Percentiles rank a stretch among this genome's conserved stretches.
Evolutionary conservation across 2,888 invertebrate species (phyloP).

Genomic region (Lycocerus yunnanus): DNA sequence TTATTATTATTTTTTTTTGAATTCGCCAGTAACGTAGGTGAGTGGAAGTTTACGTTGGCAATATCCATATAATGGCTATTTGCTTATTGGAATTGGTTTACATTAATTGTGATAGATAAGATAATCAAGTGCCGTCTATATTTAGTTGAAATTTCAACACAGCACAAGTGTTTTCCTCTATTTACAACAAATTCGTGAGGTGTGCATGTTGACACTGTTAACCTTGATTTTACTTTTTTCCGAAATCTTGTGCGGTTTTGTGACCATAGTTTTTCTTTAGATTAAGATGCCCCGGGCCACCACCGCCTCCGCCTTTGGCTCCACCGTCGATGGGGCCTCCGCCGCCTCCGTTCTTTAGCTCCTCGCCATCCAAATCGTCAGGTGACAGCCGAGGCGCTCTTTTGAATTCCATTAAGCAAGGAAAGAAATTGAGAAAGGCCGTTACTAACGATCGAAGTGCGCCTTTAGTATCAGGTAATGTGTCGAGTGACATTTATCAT

Average conservation of each 20-base stretch:
- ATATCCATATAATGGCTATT: slow-evolving; percentile 14
- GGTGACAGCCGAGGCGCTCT: slow-evolving; percentile 70
- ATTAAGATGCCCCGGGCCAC: slow-evolving; percentile 60
- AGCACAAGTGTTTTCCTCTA: neutral
- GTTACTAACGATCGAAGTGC: slow-evolving; percentile 91
- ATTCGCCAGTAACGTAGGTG: slow-evolving; percentile 20
- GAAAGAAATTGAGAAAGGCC: slow-evolving; percentile 80
- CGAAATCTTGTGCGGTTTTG: neutral
- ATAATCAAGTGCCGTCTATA: slow-evolving; percentile 5
- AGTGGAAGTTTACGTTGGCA: slow-evolving; percentile 28
- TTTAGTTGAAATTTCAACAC: neutral
- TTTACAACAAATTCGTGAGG: neutral
- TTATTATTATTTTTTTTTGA: slow-evolving; percentile 12
- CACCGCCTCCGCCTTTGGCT: slow-evolving; percentile 69
- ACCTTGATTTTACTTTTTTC: neutral
- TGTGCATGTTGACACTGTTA: neutral
- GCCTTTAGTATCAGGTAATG: slow-evolving; percentile 64
- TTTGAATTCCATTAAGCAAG: slow-evolving; percentile 82
- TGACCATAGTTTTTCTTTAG: neutral
- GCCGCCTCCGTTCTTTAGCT: slow-evolving; percentile 61
- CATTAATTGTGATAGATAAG: slow-evolving; percentile 17
- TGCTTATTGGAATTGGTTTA: slow-evolving; percentile 14
- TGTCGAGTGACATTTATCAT: neutral
- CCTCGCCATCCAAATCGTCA: slow-evolving; percentile 58
- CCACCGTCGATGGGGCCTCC: slow-evolving; percentile 68